phyloP scores from a whole-genome alignment of 2,113 vertebrate genomes.

The Gadus chalcogrammus region DNA sequence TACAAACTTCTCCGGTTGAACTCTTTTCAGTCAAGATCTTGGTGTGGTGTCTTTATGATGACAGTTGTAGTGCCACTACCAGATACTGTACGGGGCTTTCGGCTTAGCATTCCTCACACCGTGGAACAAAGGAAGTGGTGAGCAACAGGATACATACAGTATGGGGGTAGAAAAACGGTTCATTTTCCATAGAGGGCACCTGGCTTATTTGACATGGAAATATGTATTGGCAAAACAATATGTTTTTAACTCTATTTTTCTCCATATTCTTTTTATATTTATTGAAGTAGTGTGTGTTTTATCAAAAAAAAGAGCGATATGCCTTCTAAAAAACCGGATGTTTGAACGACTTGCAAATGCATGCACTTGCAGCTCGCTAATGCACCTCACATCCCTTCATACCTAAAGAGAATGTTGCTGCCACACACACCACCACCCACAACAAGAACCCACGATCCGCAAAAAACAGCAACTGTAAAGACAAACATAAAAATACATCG shows the following conservation, averaged over 20 bases:
- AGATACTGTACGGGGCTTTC: constrained; percentile 7
- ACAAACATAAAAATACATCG: too few relatives aligned
- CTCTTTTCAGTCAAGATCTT: constrained; percentile 10
- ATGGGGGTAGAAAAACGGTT: constrained; percentile 21
- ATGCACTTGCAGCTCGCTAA: constrained; percentile 15
- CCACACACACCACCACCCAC: constrained; percentile 12
- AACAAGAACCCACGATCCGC: constrained; percentile 38
- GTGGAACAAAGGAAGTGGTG: constrained; percentile 58
- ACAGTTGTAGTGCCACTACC: constrained; percentile 34
- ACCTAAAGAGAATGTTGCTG: neutral
- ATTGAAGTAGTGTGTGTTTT: neutral
- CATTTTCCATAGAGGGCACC: constrained; percentile 48
- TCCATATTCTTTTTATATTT: neutral
- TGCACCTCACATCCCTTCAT: constrained; percentile 14
- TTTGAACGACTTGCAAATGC: constrained; percentile 17
- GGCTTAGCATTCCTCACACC: neutral
- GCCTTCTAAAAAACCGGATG: too few relatives aligned
- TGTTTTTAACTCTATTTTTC: constrained; percentile 2
- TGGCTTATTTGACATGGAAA: constrained; percentile 38
- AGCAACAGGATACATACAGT: constrained; percentile 10
- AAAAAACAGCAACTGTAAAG: too few relatives aligned
- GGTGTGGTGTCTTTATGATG: neutral
- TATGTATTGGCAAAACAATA: constrained; percentile 2
- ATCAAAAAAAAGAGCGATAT: too few relatives aligned
- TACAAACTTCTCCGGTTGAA: constrained; percentile 1